phyloP scores from a whole-genome alignment of 2,888 invertebrate genomes.

The Troides oblongomaculatus region DNA sequence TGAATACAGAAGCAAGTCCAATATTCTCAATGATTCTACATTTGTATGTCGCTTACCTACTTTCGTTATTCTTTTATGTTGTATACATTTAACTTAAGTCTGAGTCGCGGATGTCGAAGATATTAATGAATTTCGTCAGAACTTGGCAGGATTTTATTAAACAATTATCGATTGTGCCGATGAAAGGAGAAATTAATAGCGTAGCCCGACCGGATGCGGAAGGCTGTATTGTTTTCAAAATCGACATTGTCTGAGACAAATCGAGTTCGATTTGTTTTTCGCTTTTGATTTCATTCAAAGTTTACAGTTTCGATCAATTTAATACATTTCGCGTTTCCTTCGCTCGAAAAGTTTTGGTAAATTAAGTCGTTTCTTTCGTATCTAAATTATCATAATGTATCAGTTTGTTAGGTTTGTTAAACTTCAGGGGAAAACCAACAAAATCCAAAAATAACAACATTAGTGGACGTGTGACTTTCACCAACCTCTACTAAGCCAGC shows the following conservation, averaged over 20 bases:
- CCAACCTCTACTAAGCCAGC: too few relatives aligned
- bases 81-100: neutral
- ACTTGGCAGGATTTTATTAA: slow-evolving; percentile 27
- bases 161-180: slow-evolving; percentile 41
- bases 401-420: too few relatives aligned
- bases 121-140: slow-evolving; percentile 15
- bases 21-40: too few relatives aligned
- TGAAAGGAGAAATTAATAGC: slow-evolving; percentile 46
- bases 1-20: neutral
- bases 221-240: slow-evolving; percentile 35
- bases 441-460: too few relatives aligned
- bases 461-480: too few relatives aligned
- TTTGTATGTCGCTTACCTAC: too few relatives aligned
- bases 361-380: too few relatives aligned
- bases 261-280: slow-evolving; percentile 39
- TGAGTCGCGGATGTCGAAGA: neutral
- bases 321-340: neutral
- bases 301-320: slow-evolving; percentile 12
- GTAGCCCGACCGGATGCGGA: slow-evolving; percentile 33
- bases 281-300: slow-evolving; percentile 24
- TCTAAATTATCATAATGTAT: too few relatives aligned
- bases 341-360: too few relatives aligned
- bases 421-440: too few relatives aligned
- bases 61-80: too few relatives aligned
- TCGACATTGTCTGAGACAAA: slow-evolving; percentile 38